These are phyloP conservation scores for Agelaius phoeniceus DNA, from an alignment of 2,113 vertebrate species.

Conservation along the genomic window DNA sequence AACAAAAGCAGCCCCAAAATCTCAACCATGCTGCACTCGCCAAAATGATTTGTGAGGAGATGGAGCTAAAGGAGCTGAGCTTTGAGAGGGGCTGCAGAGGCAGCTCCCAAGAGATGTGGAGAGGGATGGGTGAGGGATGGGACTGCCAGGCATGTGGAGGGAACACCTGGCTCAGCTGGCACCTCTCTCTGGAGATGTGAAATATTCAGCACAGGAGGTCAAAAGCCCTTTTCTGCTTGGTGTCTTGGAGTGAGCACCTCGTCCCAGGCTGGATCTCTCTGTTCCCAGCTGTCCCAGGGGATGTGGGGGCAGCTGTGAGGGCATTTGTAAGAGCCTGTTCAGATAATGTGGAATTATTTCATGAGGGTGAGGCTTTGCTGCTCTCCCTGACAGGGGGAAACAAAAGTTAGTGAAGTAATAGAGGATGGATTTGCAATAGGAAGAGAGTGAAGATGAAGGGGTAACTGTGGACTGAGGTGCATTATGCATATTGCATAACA, in stretches of 20 bases:
- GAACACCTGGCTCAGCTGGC: not conserved
- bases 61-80: not conserved
- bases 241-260: not conserved
- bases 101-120: not conserved
- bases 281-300: not conserved
- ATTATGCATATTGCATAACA: not conserved
- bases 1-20: not conserved
- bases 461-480: not conserved
- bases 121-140: rapidly evolving
- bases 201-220: not conserved
- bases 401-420: rapidly evolving
- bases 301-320: not conserved
- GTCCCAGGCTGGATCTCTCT: not conserved
- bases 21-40: not conserved
- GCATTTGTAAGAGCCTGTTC: not conserved
- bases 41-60: not conserved
- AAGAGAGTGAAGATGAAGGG: not conserved
- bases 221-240: not conserved
- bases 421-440: not conserved
- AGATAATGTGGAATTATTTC: not conserved
- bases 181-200: not conserved
- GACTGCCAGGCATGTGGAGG: not conserved
- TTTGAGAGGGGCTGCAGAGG: not conserved
- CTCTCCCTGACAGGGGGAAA: not conserved
- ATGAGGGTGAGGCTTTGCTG: not conserved